Conservation (phyloP, 2,797 vertebrate species). For the Oryzias dopingdopingensis region DNA sequence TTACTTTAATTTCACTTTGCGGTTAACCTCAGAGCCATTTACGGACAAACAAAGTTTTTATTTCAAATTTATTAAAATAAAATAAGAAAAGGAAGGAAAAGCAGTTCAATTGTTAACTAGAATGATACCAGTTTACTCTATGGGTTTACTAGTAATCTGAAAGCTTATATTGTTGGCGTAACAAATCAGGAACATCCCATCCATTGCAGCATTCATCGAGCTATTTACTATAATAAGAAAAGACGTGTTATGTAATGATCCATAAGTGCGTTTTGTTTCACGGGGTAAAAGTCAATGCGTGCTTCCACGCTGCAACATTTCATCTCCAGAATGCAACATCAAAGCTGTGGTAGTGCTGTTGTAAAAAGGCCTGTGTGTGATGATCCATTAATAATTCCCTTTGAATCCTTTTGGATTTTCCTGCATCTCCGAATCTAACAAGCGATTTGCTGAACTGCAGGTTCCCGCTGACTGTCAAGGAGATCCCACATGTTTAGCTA, state of each 20-base stretch:
- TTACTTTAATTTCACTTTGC: too few relatives aligned
- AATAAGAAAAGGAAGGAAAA: too few relatives aligned
- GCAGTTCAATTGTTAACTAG: too few relatives aligned
- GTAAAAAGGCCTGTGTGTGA: slow-evolving; percentile 52
- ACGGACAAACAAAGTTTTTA: too few relatives aligned
- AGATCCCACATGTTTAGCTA: slow-evolving; percentile 11
- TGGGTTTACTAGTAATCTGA: too few relatives aligned
- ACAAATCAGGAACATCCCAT: slow-evolving; percentile 10
- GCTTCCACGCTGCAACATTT: slow-evolving; percentile 59
- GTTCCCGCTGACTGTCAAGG: slow-evolving; percentile 54
- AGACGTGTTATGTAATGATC: slow-evolving; percentile 20
- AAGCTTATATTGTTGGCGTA: background rate
- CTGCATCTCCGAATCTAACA: slow-evolving; percentile 61
- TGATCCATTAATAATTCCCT: slow-evolving; percentile 72
- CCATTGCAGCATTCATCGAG: slow-evolving; percentile 18
- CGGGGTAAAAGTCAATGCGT: slow-evolving; percentile 49
- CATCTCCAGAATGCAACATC: slow-evolving; percentile 46
- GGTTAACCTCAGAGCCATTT: too few relatives aligned
- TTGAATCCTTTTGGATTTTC: slow-evolving; percentile 59
- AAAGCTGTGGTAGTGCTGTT: slow-evolving; percentile 49
- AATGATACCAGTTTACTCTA: too few relatives aligned
- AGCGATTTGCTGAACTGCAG: slow-evolving; percentile 30
- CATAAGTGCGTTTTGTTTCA: slow-evolving; percentile 23
- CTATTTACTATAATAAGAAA: background rate
- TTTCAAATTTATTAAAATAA: too few relatives aligned